Evolutionary conservation across 2,113 vertebrate genomes (phyloP), one percentile per base, ranked within the genome.

Genomic region (Gymnarchus niloticus): DNA sequence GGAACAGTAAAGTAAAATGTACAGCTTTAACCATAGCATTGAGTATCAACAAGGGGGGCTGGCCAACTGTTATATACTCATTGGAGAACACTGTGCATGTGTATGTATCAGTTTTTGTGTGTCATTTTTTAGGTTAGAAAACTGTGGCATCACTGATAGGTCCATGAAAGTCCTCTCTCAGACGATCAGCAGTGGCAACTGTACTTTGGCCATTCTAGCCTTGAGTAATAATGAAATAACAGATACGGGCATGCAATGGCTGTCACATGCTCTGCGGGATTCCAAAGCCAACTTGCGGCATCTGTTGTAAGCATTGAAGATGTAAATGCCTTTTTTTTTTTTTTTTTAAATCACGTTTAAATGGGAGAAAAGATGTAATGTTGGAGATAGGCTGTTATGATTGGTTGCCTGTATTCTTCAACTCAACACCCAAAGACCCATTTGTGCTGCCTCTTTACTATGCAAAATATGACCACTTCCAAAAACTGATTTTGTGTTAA

Each of bases 241-340:
- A 25, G 88, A 91, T 57, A 23, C 41, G 2, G 91, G 90, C 46
- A 81, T 92, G 87, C 65, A 89, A 46, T 82, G 84, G 49, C 84
- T 94, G 82, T 90, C 87, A 59, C 83, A 88, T 56, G 81, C 89
- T 3, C 78, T 94, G 51, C 85, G 89, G 87, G 86, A 91, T 83
- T 89, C 90, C 0, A 85, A 85, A 3, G 91, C 90, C 87, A 89
- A 87, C 86, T 88, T 95, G 19, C 87, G 88, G 65, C 84, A 52
- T 33, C 88, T 95, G 46, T 76, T 2, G 94, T 93, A 89, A 86
- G 83, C 44, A 7, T 44, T 17, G 48, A n/a, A 81, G n/a, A 82
- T 82, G 51, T 25, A 25, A 65, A 7, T 65, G 21, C 25, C 19
- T 8, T 14, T 65, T 65, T 8, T 0, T 52, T 54, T 56, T 82